Base-by-base conservation (phyloP, 2,888 invertebrate genomes). In the Trissolcus japonicus region DNA sequence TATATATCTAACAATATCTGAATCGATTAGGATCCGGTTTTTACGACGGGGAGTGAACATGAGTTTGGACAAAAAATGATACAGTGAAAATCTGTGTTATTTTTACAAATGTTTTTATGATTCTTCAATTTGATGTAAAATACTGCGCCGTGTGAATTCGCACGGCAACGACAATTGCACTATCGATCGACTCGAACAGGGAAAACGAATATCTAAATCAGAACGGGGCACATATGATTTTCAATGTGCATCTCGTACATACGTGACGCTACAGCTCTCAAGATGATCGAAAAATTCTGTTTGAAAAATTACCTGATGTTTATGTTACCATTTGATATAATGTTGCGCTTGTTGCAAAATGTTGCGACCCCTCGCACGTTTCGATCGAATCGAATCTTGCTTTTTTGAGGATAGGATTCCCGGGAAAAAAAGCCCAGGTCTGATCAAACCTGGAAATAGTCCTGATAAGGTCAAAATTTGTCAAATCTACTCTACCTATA, bases 171-270 rank as follows among this genome's bases (percentile, higher is more conserved):
- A 72, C 63, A 72, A 76, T 66, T 69, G 65, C 46, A 35, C 40
- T 46, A 53, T 54, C 48, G 71, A 72, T 78, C 76, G 76, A 79
- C 76, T 69, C 51, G 66, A 71, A 76, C 76, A 69, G 69, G 67
- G 67, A 65, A 76, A 77, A 79, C 71, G 68, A 71, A 74, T 59
- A 57, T 71, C 53, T 76, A 40, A 65, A 35, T 35, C 35, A 35
- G 35, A 46, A 16, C 4, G 57, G 50, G 17, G 62, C 57, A 56
- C 62, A 13, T 7, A 61, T 62, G 54, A 61, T 54, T 63, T 50
- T 67, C 51, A 43, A 75, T 43, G 51, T 60, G 55, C 63, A 65
- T 29, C 56, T 75, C 59, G 63, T 63, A 75, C 66, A 51, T 55
- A 74, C 63, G 68, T 72, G 67, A 75, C 62, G 63, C 72, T 61